These are phyloP conservation scores for Danio jaintianensis DNA, from an alignment of 2,797 vertebrate genomes.

Conservation along the genomic window DNA sequence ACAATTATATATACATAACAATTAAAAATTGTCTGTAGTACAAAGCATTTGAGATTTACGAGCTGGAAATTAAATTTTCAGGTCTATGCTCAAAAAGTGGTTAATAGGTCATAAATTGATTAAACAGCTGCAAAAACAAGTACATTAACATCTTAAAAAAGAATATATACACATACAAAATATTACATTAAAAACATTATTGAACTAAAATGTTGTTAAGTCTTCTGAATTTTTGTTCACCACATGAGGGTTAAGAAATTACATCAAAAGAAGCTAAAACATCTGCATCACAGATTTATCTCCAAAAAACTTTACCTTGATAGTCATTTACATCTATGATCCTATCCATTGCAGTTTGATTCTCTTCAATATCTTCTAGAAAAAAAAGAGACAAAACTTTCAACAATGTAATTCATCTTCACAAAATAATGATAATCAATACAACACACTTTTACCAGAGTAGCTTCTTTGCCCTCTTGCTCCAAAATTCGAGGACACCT, in stretches of 20 bases:
- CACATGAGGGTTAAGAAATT: background rate
- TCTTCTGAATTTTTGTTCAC: too few relatives aligned
- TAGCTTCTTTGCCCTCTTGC: constrained; percentile 29
- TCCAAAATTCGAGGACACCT: constrained; percentile 36
- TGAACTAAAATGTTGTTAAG: too few relatives aligned
- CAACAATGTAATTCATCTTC: background rate
- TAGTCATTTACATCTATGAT: constrained; percentile 79
- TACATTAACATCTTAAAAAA: too few relatives aligned
- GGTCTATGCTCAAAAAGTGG: too few relatives aligned
- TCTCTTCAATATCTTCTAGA: constrained; percentile 26
- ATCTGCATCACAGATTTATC: background rate
- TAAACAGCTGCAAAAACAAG: too few relatives aligned
- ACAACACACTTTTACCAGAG: constrained; percentile 33
- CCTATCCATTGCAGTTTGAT: constrained; percentile 75
- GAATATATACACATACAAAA: too few relatives aligned
- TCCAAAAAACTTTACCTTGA: constrained; percentile 64
- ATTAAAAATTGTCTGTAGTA: too few relatives aligned
- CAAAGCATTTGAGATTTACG: too few relatives aligned
- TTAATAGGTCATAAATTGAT: too few relatives aligned
- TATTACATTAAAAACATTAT: too few relatives aligned
- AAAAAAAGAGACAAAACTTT: background rate
- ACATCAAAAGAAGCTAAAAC: background rate
- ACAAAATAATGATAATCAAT: background rate
- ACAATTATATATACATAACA: too few relatives aligned
- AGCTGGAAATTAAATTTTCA: too few relatives aligned